Base-by-base conservation (phyloP, 2,888 invertebrate genomes). In the Eumacrocentrus americanus region DNA sequence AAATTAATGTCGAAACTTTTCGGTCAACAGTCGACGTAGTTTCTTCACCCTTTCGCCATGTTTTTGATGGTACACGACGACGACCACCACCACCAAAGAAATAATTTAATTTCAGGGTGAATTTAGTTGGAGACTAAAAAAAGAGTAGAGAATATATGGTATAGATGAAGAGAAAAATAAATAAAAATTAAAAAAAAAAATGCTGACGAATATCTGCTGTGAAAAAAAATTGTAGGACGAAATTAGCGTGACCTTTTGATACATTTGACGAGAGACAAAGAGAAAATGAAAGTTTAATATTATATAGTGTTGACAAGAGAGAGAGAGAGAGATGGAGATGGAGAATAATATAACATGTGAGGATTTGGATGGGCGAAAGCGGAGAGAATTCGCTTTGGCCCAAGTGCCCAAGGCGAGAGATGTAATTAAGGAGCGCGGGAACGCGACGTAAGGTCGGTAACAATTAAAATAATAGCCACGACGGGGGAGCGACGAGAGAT, bases 391-490 rank as follows among this genome's bases (percentile, higher is more conserved):
- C 57, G 38, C 44, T 51, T 44, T 58, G n/a, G 34, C 40, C 48
- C 42, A 52, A 18, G 40, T 55, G 20, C 55, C 51, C 50, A 16
- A 38, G 52, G 50, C 62, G 61, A 66, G 67, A 65, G 67, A 58
- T 70, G 70, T 74, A 75, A 75, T 75, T 75, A 74, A 72, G 69
- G 69, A 38, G 62, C 55, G 56, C 64, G 58, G 66, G 71, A 64
- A 44, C 18, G n/a, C 64, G 64, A 60, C 65, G 66, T 63, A 62
- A 65, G 63, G 60, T 61, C 64, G 62, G 64, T 55, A 75, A 76
- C 70, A 72, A 76, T 76, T 75, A 75, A 76, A 74, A 73, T 76
- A 76, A 76, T 73, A 64, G 71, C 68, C 54, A 44, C 47, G n/a
- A 37, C 44, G 12, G 44, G 51, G 29, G 48, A 37, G 40, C n/a